Base-by-base conservation (phyloP, 2,888 invertebrate genomes). In the Metopia argyrocephala region DNA sequence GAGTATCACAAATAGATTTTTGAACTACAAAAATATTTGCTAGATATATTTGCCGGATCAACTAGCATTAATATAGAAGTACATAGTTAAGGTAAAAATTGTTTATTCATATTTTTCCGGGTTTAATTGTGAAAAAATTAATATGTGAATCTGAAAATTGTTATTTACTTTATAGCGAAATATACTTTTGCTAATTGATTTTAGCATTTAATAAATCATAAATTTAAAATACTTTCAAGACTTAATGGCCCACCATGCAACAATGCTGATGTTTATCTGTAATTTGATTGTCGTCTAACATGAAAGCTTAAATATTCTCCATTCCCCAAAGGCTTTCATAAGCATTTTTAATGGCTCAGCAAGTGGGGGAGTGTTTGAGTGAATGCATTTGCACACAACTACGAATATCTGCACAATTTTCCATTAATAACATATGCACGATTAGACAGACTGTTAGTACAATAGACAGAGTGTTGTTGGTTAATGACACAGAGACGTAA, bases 281-380 rank as follows among this genome's bases (percentile, higher is more conserved):
- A 70, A 75, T 78, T 81, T 78, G 81, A 78, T 78, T 78, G 81
- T 78, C 74, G 78, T 78, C 70, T 81, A 78, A 81, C 81, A 81
- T 78, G 81, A 81, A 81, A 78, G 70, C 74, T 78, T 15, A 66
- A 66, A 38, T 15, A 38, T 38, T 38, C n/a, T 38, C 38, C 31
- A 31, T 15, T 15, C 38, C 15, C 38, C 15, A 38, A 12, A 12
- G 9, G 3, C 3, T 12, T 38, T 9, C 38, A 38, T 15, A 3
- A 12, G 31, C 31, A 9, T 9, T 31, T 31, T 12, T 31, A 12
- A 12, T 31, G 31, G 9, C 9, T 12, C 31, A 12, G 2, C 7
- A 3, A 7, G 38, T 38, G 38, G 38, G 38, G 9, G 38, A 38
- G 38, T 15, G 38, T 12, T 12, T 31, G 31, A 38, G 38, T 38